These are phyloP conservation scores for human DNA, from an alignment of 2,113 vertebrate genomes.

Conservation along the genomic window DNA sequence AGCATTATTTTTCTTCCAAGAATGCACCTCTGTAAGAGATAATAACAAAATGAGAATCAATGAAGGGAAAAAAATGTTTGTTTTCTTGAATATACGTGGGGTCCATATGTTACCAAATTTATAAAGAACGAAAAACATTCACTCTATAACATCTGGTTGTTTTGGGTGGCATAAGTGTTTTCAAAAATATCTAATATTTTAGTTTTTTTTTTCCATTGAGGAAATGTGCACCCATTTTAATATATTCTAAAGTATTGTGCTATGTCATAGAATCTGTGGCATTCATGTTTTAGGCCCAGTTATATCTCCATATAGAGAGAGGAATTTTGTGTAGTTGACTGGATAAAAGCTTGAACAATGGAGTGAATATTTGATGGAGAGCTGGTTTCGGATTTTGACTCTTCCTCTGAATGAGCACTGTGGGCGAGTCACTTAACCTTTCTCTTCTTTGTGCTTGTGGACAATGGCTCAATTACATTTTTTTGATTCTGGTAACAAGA, in stretches of 20 bases:
- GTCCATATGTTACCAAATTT: background rate
- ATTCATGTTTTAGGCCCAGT: background rate
- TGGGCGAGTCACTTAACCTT: background rate
- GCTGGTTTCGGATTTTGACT: background rate
- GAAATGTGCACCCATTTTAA: background rate
- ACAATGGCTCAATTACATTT: background rate
- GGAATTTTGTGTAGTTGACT: background rate
- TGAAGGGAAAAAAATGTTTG: constrained; percentile 33
- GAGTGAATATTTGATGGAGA: background rate
- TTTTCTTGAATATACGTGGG: background rate
- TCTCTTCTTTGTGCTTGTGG: background rate
- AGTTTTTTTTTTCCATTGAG: background rate
- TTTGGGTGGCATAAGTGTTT: background rate
- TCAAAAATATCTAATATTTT: background rate
- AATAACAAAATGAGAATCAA: constrained; percentile 36
- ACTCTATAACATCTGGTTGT: background rate
- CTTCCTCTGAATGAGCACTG: background rate
- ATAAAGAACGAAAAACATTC: constrained; percentile 20
- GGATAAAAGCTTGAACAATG: background rate
- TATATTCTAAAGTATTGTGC: background rate
- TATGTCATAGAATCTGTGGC: background rate
- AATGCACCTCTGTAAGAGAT: constrained; percentile 21
- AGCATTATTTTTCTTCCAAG: constrained; percentile 51
- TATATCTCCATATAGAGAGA: background rate
- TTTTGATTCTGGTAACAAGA: background rate